Evolutionary conservation across 1,140 invertebrate genomes (phyloP).

Genomic region (Oryctes rhinoceros): DNA sequence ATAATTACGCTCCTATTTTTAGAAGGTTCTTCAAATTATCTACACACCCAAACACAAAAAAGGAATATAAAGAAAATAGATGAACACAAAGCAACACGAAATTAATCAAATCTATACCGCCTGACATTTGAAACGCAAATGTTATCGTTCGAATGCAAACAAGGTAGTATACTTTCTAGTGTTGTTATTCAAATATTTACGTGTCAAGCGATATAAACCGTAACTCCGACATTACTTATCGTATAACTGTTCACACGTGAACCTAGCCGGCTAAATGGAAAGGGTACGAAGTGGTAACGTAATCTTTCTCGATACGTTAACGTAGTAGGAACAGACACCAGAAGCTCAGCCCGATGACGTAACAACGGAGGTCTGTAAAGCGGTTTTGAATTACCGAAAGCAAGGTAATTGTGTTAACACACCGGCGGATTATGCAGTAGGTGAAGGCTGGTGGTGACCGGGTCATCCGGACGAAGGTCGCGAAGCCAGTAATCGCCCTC

Average conservation of each 20-base stretch:
- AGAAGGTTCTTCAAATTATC: neutral
- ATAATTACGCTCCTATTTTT: neutral
- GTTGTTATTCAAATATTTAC: constrained; percentile 10
- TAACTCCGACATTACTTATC: neutral
- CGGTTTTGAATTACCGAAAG: neutral
- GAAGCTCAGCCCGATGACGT: neutral
- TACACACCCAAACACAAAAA: neutral
- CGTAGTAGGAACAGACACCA: neutral
- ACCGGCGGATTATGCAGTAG: neutral
- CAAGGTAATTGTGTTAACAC: constrained; percentile 18
- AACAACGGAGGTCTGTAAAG: neutral
- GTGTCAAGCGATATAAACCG: neutral
- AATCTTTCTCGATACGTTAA: neutral
- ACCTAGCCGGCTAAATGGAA: neutral
- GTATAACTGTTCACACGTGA: neutral
- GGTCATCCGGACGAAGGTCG: constrained; percentile 6
- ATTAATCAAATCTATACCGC: neutral
- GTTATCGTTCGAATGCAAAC: constrained; percentile 11
- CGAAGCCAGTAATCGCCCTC: neutral
- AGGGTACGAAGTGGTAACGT: neutral
- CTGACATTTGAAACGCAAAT: neutral
- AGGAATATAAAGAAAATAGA: neutral
- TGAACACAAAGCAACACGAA: neutral
- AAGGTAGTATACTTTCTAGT: neutral
- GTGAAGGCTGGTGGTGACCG: neutral